Conservation (phyloP, 2,888 invertebrate species). For the Enoplolaimus lenunculus region DNA sequence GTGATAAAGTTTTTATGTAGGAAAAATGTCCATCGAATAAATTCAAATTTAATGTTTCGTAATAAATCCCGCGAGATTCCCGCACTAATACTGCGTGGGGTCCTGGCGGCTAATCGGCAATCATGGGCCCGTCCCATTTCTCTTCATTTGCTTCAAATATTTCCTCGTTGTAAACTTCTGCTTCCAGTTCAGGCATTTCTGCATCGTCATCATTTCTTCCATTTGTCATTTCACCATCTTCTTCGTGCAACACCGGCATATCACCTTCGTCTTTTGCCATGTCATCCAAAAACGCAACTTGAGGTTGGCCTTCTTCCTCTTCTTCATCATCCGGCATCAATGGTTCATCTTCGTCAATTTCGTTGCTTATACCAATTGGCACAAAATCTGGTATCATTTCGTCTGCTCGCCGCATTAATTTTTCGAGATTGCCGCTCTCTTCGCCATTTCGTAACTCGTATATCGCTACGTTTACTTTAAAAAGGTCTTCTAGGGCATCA, state of each 20-base stretch:
- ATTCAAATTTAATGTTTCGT: too few relatives aligned
- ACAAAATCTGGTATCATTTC: background rate
- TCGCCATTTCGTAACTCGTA: background rate
- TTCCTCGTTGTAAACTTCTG: too few relatives aligned
- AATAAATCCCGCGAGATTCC: too few relatives aligned
- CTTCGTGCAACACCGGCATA: background rate
- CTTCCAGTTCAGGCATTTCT: too few relatives aligned
- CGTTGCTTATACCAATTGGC: background rate
- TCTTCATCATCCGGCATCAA: background rate
- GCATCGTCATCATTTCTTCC: too few relatives aligned
- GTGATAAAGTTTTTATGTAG: too few relatives aligned
- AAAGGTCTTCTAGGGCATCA: background rate
- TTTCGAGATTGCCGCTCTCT: background rate
- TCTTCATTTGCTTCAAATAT: too few relatives aligned
- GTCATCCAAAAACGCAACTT: background rate
- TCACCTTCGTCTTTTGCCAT: background rate
- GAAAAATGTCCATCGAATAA: too few relatives aligned
- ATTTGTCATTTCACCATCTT: too few relatives aligned
- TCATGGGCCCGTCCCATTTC: too few relatives aligned
- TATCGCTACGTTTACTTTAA: background rate
- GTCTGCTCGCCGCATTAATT: background rate
- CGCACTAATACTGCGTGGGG: too few relatives aligned
- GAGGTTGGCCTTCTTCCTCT: background rate
- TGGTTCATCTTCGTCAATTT: background rate
- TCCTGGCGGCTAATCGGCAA: too few relatives aligned